Evolutionary conservation across 2,888 invertebrate species (phyloP), one percentile per base, ranked within the genome.

Genomic region (Selenia dentaria): DNA sequence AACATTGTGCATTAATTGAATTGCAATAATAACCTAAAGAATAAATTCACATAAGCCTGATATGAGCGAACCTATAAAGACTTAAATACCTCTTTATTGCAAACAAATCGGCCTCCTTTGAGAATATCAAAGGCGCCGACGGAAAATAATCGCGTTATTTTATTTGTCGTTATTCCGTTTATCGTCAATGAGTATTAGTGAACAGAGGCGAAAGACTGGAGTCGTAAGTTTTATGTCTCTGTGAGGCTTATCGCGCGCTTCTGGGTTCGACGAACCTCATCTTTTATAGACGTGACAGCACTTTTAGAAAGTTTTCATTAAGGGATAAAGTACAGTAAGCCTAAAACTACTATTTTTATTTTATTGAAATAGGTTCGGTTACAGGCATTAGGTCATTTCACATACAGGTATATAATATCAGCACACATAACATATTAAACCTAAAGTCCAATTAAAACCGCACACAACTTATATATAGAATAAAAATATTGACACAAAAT

Each of bases 101-200:
- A 85, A 87, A 90, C 87, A 90, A 90, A 86, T 89, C 90, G 90
- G 90, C 74, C 70, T 78, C 79, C 82, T 89, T 90, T 88, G 86
- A 80, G 70, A 59, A 54, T 47, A 55, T 77, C 86, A 88, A 87
- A 86, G 66, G 76, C 47, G 70, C 89, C 88, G 87, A 72, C 54
- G 52, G 48, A 70, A 64, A 70, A 68, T 72, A 70, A 74, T 64
- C 77, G 75, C 70, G 66, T 70, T 69, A 76, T 81, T 83, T 85
- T 83, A 80, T 83, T 79, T 76, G 77, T 79, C 76, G 71, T 74
- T 72, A 66, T 69, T 67, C 66, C 64, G 67, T 74, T 74, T 73
- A 74, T 74, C 61, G 70, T 40, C 70, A 71, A 63, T 62, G 77
- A 76, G 65, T 62, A 59, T 48, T 54, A 46, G 51, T 47, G 55